Percentiles rank a stretch among this genome's conserved stretches.
These are phyloP conservation scores for Ooceraea biroi DNA, from an alignment of 1,140 invertebrate species.

Conservation along the genomic window DNA sequence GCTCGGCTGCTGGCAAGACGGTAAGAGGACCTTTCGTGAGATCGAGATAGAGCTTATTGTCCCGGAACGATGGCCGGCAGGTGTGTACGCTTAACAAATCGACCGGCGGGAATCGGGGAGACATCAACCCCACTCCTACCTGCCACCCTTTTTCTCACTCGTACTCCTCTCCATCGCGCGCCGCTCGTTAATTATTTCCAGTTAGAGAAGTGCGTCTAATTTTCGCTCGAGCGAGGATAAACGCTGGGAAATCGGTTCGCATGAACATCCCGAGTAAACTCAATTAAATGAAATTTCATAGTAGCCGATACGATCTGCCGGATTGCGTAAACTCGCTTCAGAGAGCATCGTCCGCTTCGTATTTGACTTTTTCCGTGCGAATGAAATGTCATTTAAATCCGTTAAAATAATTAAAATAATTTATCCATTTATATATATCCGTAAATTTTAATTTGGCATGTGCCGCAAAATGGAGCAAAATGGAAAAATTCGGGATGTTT, in stretches of 20 bases:
- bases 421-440: too few species aligned
- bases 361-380: too few species aligned
- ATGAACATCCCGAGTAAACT: not conserved
- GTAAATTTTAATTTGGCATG: too few species aligned
- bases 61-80: constrained; percentile 74
- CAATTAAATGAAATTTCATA: too few species aligned
- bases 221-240: not conserved
- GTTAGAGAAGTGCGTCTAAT: not conserved
- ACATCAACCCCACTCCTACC: constrained; percentile 51
- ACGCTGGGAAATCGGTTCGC: not conserved
- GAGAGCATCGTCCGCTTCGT: too few species aligned
- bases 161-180: constrained; percentile 23
- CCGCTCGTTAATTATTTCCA: constrained; percentile 49
- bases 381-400: too few species aligned
- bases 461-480: too few species aligned
- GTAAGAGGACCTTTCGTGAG: constrained; percentile 76
- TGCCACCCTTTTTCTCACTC: constrained; percentile 52
- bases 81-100: constrained; percentile 78
- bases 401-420: too few species aligned
- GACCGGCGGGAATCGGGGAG: constrained; percentile 55
- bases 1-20: constrained; percentile 73
- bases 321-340: too few species aligned
- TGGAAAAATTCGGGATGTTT: too few species aligned
- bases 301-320: too few species aligned
- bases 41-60: constrained; percentile 78